These are phyloP conservation scores for Spialia ferax DNA, from an alignment of 2,888 invertebrate species.

Conservation along the genomic window DNA sequence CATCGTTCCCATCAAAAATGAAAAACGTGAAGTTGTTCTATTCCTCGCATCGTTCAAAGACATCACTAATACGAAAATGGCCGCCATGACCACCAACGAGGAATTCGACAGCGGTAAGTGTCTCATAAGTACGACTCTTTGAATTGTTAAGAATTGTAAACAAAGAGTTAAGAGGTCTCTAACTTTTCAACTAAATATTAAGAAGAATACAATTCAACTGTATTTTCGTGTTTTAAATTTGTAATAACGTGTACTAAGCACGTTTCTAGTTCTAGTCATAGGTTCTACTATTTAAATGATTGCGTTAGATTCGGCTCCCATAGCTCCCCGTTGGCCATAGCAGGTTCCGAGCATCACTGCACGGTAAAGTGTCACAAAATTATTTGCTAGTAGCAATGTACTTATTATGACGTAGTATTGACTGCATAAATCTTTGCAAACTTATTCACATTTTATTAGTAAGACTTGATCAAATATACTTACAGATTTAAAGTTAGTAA, in stretches of 20 bases:
- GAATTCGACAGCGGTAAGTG: conserved; percentile 95
- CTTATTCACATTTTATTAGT: background rate
- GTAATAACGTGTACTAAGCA: conserved; percentile 70
- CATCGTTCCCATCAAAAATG: conserved; percentile 99
- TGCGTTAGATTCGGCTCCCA: conserved; percentile 76
- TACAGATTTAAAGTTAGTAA: too few relatives aligned
- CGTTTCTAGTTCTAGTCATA: conserved; percentile 69
- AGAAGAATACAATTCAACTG: background rate
- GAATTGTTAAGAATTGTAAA: conserved; percentile 23
- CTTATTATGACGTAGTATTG: conserved; percentile 10
- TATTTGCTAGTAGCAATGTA: conserved; percentile 33
- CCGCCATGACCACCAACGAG: conserved; percentile 94
- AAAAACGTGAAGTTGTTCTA: conserved; percentile 98
- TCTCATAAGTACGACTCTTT: conserved; percentile 48
- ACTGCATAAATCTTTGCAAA: too few relatives aligned
- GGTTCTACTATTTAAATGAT: conserved; percentile 52
- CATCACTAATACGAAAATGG: conserved; percentile 96
- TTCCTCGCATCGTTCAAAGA: conserved; percentile 99
- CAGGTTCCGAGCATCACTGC: conserved; percentile 77
- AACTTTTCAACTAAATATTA: background rate
- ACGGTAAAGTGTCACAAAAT: conserved; percentile 76
- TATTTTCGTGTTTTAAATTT: conserved; percentile 44
- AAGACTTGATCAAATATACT: too few relatives aligned
- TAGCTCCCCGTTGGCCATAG: conserved; percentile 75
- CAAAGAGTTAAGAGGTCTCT: conserved; percentile 12